Conservation (phyloP, 1,140 invertebrate species). For the Metaphire vulgaris region DNA sequence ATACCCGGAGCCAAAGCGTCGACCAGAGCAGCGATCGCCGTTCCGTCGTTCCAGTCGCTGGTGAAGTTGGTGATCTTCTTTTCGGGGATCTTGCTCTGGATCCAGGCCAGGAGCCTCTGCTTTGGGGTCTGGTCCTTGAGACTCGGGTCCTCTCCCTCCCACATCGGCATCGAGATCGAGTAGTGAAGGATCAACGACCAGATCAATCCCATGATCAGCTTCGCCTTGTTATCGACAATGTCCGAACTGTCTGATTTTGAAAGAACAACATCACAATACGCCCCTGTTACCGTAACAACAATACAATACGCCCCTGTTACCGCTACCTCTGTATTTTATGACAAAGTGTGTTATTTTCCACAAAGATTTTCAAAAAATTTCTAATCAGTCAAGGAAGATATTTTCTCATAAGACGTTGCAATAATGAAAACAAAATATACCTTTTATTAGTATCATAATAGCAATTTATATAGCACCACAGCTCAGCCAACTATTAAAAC, state of each 20-base stretch:
- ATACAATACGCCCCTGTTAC: no score
- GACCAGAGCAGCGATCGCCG: constrained; percentile 80
- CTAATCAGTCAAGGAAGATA: no score
- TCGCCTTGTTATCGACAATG: constrained; percentile 85
- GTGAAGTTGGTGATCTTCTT: constrained; percentile 84
- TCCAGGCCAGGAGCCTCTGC: constrained; percentile 81
- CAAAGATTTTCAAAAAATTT: neutral
- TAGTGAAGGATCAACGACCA: constrained; percentile 93
- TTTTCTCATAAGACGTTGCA: no score
- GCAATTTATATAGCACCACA: no score
- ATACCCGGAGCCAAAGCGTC: constrained; percentile 77
- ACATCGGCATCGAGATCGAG: constrained; percentile 88
- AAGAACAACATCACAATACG: no score
- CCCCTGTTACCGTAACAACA: no score
- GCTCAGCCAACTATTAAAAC: no score
- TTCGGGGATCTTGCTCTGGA: constrained; percentile 70
- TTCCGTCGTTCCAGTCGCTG: constrained; percentile 85
- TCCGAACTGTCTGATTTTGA: constrained; percentile 56
- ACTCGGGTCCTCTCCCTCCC: constrained; percentile 56
- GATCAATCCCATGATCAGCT: constrained; percentile 85
- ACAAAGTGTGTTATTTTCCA: neutral
- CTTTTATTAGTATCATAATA: no score
- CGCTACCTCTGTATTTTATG: neutral
- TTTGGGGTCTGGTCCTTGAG: constrained; percentile 62
- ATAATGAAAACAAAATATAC: no score